Evolutionary conservation across 2,113 vertebrate genomes (phyloP), one percentile per base, ranked within the genome.

Genomic region (Paratilapia polleni): DNA sequence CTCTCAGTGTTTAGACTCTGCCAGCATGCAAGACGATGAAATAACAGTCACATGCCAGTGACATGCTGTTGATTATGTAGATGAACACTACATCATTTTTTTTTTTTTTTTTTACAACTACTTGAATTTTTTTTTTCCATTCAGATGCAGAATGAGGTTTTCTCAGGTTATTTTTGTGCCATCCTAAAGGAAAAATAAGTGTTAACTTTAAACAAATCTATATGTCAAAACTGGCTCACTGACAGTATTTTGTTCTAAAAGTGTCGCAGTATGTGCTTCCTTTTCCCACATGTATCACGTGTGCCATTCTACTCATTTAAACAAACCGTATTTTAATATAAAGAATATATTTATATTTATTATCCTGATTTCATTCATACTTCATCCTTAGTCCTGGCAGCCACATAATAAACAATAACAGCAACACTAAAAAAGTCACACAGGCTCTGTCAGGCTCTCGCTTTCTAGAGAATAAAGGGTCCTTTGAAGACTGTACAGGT

Each of bases 401-500:
- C 68, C 26, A 52, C 68, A 73, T 73, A 52, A 74, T 61, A 49
- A 57, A 62, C 13, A 75, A 24, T 59, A 28, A 28, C 54, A 68
- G 19, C 15, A 58, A 31, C 36, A 62, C 34, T 9, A 1, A 64
- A 73, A 63, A 9, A 68, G 6, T 20, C 43, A 22, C 6, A 22
- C 43, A 34, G 15, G 8, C 59, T 62, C 54, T 78, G 57, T 26
- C 62, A 70, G 31, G 56, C 34, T 63, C 62, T 60, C 1, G 11
- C 56, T 81, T 36, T 80, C 47, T 12, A 57, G 70, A 81, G 80
- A 89, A 92, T 70, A 89, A 92, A 92, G 82, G 47, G 31, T 76
- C 60, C 68, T 92, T 90, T 90, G 87, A 93, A 86, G 82, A 54
- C 11, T n/a, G 7, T 26, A 24, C 78, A 83, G 74, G 66, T 82